Base-by-base conservation (phyloP, 2,113 vertebrate species). In the Peromyscus californicus region DNA sequence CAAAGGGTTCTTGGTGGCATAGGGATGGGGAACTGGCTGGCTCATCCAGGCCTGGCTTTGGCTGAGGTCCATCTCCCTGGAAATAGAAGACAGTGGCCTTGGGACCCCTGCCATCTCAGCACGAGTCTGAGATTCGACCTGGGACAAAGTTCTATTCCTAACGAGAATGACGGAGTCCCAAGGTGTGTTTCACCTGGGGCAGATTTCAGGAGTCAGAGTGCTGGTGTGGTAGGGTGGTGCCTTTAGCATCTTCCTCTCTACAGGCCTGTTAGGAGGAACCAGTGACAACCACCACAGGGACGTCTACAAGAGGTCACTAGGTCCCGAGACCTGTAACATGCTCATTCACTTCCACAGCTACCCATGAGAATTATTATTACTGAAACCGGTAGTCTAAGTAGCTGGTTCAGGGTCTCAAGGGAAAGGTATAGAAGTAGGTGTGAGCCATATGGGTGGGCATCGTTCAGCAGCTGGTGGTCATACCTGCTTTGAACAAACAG, bases 211-310 rank as follows among this genome's bases (percentile, higher is more conserved):
- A 17, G 11, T 67, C 17, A 10, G 85, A 22, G 42, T 7, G 16
- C 85, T 67, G n/a, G 9, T 0, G 0, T 54, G 54, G 51, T 24
- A 19, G n/a, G 45, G 16, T 6, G 12, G 31, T 0, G 19, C 36
- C 88, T 67, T 57, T 22, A 26, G 2, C 19, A 19, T 87, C 88
- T 59, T 85, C 33, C 42, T 70, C 36, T 63, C 39, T 54, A 36
- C 6, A 26, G n/a, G 69, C 16, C n/a, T 29, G 36, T 57, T 63
- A 9, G 0, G 22, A 84, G 48, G 45, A 61, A 31, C 63, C 45
- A 51, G 59, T 48, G 61, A 54, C 1, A 54, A 22, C 31, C 17
- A 42, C 33, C 33, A 61, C 39, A 67, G 78, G 29, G 82, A 1
- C 21, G 12, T 12, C 7, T 36, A 3, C 5, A 24, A 22, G 86